These are phyloP conservation scores for Lingula anatina DNA, from an alignment of 2,888 invertebrate genomes.

Conservation along the genomic window DNA sequence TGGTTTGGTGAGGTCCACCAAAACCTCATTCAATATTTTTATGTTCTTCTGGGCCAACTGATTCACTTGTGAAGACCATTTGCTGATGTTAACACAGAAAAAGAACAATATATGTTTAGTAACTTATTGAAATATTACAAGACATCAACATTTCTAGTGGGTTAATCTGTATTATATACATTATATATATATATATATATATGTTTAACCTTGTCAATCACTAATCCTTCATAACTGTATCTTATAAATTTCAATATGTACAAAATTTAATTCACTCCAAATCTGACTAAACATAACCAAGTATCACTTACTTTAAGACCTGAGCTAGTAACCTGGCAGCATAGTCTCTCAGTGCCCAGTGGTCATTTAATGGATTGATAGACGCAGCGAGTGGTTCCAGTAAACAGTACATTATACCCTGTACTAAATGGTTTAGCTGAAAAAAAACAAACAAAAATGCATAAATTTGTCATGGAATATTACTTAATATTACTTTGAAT, in stretches of 20 bases:
- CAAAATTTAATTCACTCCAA: background rate
- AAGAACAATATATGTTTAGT: too few relatives aligned
- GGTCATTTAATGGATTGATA: slow-evolving; percentile 42
- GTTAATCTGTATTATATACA: too few relatives aligned
- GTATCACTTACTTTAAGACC: slow-evolving; percentile 37
- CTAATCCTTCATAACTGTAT: too few relatives aligned
- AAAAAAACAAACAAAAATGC: slow-evolving; percentile 13
- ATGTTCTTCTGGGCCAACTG: slow-evolving; percentile 34
- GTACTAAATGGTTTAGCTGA: slow-evolving; percentile 38
- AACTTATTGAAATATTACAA: background rate
- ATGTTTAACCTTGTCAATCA: too few relatives aligned
- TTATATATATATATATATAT: too few relatives aligned
- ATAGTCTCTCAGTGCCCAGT: slow-evolving; percentile 49
- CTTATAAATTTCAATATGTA: too few relatives aligned
- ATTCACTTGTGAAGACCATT: slow-evolving; percentile 43
- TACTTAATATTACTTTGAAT: too few relatives aligned
- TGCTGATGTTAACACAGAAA: slow-evolving; percentile 32
- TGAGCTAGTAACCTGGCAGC: slow-evolving; percentile 46
- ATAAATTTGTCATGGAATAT: too few relatives aligned
- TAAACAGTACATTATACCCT: slow-evolving; percentile 45
- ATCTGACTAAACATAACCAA: too few relatives aligned
- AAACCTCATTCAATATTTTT: slow-evolving; percentile 33
- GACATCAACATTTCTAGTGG: too few relatives aligned
- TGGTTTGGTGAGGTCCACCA: slow-evolving; percentile 42
- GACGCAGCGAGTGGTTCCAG: slow-evolving; percentile 44